Conservation (phyloP, 2,888 invertebrate species). For the Mantis religiosa region DNA sequence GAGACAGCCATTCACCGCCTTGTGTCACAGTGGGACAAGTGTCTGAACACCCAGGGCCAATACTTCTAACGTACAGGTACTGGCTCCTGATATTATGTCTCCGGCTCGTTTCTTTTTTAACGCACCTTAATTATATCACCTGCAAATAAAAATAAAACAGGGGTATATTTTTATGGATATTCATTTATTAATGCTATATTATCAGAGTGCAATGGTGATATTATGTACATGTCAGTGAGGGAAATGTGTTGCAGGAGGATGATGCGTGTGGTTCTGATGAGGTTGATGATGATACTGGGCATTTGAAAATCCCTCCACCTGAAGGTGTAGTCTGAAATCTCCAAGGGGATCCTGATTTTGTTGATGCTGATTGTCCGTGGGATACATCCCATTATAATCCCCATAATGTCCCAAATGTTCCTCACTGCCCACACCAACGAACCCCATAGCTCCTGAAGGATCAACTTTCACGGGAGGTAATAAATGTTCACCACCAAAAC, state of each 20-base stretch:
- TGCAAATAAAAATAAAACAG: not conserved
- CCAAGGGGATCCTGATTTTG: not conserved
- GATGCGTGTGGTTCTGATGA: not conserved
- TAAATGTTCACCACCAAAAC: not conserved
- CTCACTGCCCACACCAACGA: not conserved
- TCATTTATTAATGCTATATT: not conserved
- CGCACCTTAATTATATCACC: too few species aligned
- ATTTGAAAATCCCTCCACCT: not conserved
- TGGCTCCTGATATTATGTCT: too few species aligned
- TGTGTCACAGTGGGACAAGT: too few species aligned
- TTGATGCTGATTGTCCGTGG: not conserved
- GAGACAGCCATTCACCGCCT: too few species aligned
- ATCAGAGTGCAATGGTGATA: not conserved
- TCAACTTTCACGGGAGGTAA: not conserved
- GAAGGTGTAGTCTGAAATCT: conserved; percentile 1
- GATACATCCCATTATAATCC: not conserved
- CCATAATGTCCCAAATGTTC: not conserved
- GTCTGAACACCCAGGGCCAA: too few species aligned
- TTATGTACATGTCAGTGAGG: not conserved
- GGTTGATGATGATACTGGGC: not conserved
- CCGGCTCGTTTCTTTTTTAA: too few species aligned
- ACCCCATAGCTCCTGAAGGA: not conserved
- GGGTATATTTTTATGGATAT: not conserved
- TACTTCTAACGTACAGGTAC: too few species aligned
- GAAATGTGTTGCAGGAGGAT: not conserved